These are phyloP conservation scores for Xenopus petersii DNA, from an alignment of 2,797 vertebrate species.

Conservation along the genomic window DNA sequence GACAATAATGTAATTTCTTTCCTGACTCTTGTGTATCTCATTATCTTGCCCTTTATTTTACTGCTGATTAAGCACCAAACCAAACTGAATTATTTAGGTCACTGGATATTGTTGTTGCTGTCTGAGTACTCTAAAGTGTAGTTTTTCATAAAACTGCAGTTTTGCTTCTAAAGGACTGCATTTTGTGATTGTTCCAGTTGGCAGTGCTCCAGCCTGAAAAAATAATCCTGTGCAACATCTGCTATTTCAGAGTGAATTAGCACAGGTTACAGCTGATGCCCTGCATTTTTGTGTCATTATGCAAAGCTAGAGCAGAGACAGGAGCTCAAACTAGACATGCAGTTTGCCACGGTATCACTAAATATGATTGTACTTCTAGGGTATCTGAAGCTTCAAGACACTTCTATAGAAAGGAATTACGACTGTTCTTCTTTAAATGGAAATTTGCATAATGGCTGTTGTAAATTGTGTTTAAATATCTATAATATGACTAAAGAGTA, in stretches of 20 bases:
- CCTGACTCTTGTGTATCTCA: too few relatives aligned
- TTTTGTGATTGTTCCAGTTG: constrained; percentile 29
- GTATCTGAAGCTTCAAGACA: too few relatives aligned
- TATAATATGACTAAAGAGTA: too few relatives aligned
- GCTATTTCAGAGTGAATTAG: constrained; percentile 36
- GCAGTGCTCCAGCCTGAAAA: constrained; percentile 9
- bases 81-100: not conserved
- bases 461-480: too few relatives aligned
- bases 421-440: too few relatives aligned
- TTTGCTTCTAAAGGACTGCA: constrained; percentile 17
- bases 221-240: constrained; percentile 37
- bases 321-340: not conserved
- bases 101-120: not conserved
- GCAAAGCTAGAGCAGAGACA: not conserved
- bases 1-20: too few relatives aligned
- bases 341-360: not conserved
- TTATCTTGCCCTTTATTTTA: too few relatives aligned
- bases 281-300: constrained; percentile 28
- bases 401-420: not conserved
- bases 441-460: too few relatives aligned
- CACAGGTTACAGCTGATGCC: constrained; percentile 38
- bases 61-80: not conserved
- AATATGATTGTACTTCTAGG: too few relatives aligned
- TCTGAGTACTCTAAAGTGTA: not conserved
- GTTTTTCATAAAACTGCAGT: constrained; percentile 3